These are phyloP conservation scores for Mycalesis mineus DNA, from an alignment of 2,888 invertebrate genomes.

Conservation along the genomic window DNA sequence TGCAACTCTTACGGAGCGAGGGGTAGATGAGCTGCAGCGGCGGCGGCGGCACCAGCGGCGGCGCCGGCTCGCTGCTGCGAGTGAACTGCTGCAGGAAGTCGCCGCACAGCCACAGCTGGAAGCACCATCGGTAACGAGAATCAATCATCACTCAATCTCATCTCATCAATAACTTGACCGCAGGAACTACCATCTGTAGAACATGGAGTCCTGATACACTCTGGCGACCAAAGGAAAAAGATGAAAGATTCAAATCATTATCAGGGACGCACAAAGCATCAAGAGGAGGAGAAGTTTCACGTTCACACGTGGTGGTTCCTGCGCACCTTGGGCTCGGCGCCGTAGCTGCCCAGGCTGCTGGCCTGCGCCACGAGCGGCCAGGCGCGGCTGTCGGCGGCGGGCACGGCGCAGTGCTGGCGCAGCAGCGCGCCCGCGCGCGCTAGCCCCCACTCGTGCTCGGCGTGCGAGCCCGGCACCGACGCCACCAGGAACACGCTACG, in stretches of 20 bases:
- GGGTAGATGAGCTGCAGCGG: constrained; percentile 70
- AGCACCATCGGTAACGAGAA: too few species aligned
- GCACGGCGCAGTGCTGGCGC: constrained; percentile 79
- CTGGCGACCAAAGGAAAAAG: too few species aligned
- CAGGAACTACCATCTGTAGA: too few species aligned
- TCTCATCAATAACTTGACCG: too few species aligned
- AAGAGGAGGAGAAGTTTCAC: too few species aligned
- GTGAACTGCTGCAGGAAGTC: constrained; percentile 81
- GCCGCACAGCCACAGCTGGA: constrained; percentile 84
- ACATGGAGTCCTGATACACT: too few species aligned
- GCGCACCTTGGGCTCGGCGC: constrained; percentile 77
- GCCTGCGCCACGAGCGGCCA: constrained; percentile 91
- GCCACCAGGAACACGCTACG: constrained; percentile 89
- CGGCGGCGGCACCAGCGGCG: constrained; percentile 51
- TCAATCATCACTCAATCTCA: too few species aligned
- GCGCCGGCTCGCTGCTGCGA: constrained; percentile 60
- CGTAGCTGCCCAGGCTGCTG: constrained; percentile 93
- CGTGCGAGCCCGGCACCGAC: constrained; percentile 91
- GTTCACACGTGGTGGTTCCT: too few species aligned
- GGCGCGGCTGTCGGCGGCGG: constrained; percentile 53
- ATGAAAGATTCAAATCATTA: too few species aligned
- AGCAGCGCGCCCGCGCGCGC: constrained; percentile 80
- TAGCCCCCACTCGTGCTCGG: constrained; percentile 81
- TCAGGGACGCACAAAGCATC: too few species aligned
- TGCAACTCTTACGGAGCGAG: constrained; percentile 49